A percentile compares a stretch with the other conserved stretches of the same genome.
Conservation (phyloP, 2,888 invertebrate species). For the Lysandra coridon region DNA sequence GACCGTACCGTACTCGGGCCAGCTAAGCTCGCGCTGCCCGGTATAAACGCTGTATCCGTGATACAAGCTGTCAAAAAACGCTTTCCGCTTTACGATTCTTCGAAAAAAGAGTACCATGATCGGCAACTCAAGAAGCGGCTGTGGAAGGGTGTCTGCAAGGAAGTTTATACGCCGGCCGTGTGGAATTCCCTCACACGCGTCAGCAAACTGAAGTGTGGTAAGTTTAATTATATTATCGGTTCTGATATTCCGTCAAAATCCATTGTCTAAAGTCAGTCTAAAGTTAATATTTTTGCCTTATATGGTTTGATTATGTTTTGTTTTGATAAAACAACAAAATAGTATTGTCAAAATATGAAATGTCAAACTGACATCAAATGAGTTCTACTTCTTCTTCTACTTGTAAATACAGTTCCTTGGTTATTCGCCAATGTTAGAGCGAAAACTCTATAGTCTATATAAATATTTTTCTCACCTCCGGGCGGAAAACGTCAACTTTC, state of each 20-base stretch:
- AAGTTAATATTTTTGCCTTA: no score
- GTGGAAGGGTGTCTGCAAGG: slow-evolving; percentile 1
- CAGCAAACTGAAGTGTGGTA: neutral
- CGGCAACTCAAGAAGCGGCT: neutral
- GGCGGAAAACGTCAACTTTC: no score
- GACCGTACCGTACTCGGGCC: neutral
- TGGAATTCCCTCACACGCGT: neutral
- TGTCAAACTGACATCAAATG: no score
- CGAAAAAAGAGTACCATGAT: neutral
- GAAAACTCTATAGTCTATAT: no score
- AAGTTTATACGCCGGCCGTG: neutral
- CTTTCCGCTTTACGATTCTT: neutral
- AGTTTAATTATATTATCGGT: neutral
- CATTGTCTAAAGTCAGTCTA: no score
- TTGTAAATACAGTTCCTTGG: no score
- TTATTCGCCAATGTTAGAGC: no score
- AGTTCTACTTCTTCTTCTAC: no score
- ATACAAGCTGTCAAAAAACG: neutral
- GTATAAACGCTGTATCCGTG: neutral
- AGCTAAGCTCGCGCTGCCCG: neutral
- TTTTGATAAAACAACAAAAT: no score
- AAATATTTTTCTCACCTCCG: no score
- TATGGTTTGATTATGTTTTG: no score
- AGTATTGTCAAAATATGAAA: no score
- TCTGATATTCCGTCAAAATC: neutral